Evolutionary conservation across 2,888 invertebrate genomes (phyloP), one percentile per base, ranked within the genome.

Genomic region (Epistrophe eligans): DNA sequence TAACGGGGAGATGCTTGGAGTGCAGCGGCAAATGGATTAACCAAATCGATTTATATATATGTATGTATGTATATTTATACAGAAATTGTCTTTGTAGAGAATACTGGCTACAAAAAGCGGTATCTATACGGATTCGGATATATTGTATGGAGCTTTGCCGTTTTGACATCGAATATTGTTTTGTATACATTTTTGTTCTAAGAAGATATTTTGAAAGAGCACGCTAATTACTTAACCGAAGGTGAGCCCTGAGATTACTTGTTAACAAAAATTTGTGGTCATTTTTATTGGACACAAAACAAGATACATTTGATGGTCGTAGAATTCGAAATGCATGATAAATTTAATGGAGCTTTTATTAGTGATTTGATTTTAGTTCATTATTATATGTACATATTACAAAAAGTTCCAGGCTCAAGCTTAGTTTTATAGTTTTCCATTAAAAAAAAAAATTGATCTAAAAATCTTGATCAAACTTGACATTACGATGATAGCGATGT

Each of bases 21-120:
- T 67, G 24, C 55, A 73, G 77, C 82, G 73, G 71, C 71, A 72
- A 79, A 79, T 58, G 67, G 83, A 83, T 87, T 83, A 83, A 87
- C 87, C 79, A 83, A 87, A 83, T 76, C 72, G 83, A 79, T 74
- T 1, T 8, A 87, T 11, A 1, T 38, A 38, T 24, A 35, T 8
- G 35, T 35, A 35, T 28, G 10, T 32, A 32, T 45, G 35, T 1
- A 9, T 35, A 32, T 32, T 24, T 24, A n/a, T n/a, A n/a, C n/a
- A n/a, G n/a, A n/a, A n/a, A n/a, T n/a, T n/a, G n/a, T n/a, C n/a
- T n/a, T n/a, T n/a, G n/a, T n/a, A n/a, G n/a, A n/a, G n/a, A n/a
- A n/a, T n/a, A n/a, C n/a, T n/a, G n/a, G n/a, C n/a, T n/a, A n/a
- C n/a, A n/a, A n/a, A n/a, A 28, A 28, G 15, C 28, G 15, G n/a